Evolutionary conservation across 1,140 invertebrate species (phyloP), one percentile per base, ranked within the genome.

Genomic region (Drosophila kanapiae): DNA sequence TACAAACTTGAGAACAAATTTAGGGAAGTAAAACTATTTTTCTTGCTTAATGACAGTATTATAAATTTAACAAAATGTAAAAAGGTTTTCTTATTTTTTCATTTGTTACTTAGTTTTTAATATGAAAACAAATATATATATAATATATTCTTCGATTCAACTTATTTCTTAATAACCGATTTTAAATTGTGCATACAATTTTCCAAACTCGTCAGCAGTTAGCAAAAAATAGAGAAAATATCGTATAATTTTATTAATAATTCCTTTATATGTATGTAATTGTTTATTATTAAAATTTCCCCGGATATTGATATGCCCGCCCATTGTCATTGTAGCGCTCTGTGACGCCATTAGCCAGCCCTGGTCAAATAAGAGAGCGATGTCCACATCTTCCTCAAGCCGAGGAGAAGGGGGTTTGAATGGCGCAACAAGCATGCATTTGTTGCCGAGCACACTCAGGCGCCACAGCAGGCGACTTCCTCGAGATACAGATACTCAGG

Each of bases 341-440:
- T 71, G 45, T 59, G 69, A 48, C 37, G 69, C 67, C 53, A 31
- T 49, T 29, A 27, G 33, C 47, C 69, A 72, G 49, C 69, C 67
- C 69, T 72, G 69, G 67, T 59, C n/a, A 9, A 16, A 23, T 10
- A 38, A 68, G 63, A 35, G 48, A 68, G 31, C 67, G 18, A 23
- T 18, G 33, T 23, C 18, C 33, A 37, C 33, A 14, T 48, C 47
- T 48, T 38, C 33, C 33, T 61, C 16, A 23, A 8, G 16, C 6
- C 18, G 37, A 6, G n/a, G 13, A n/a, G 37, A 40, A 43, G 35
- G 48, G 23, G 70, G 48, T 18, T 18, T 33, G 40, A 23, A 14
- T 70, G 69, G 75, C 75, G 82, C 82, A 85, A 86, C 83, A 86
- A 86, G 83, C 83, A 77, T 82, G 79, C 83, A 82, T 57, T 71